Evolutionary conservation across 2,888 invertebrate species (phyloP).

Genomic region (Argynnis bischoffii): DNA sequence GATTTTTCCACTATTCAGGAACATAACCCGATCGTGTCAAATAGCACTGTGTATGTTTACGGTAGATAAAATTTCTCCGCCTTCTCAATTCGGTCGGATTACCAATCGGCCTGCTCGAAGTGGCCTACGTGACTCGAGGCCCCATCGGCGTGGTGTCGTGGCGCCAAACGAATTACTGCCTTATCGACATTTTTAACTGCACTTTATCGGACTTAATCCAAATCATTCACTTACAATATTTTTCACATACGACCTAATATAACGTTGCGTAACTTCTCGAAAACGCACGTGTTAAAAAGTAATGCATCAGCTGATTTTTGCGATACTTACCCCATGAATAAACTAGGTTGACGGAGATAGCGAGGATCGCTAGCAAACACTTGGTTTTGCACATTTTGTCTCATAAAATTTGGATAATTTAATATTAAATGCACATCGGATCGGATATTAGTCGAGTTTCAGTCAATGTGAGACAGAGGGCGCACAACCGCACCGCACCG

Average conservation of each 20-base stretch:
- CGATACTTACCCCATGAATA: conserved; percentile 74
- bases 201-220: conserved; percentile 31
- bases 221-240: conserved; percentile 22
- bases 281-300: conserved; percentile 67
- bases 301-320: conserved; percentile 68
- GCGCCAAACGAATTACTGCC: conserved; percentile 77
- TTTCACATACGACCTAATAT: conserved; percentile 35
- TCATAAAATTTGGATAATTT: conserved; percentile 61
- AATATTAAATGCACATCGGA: conserved; percentile 66
- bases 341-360: conserved; percentile 57
- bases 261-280: conserved; percentile 63
- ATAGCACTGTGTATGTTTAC: conserved; percentile 24
- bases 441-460: conserved; percentile 65
- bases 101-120: conserved; percentile 49
- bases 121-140: conserved; percentile 81
- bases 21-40: conserved; percentile 33
- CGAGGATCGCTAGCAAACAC: conserved; percentile 60
- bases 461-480: conserved; percentile 61
- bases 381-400: conserved; percentile 71
- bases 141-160: conserved; percentile 72
- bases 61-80: conserved; percentile 38
- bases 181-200: conserved; percentile 60
- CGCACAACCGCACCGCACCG: conserved; percentile 56
- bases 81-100: conserved; percentile 58
- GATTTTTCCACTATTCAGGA: conserved; percentile 41